Base-by-base conservation (phyloP, 2,797 vertebrate species). In the Platalea minor region DNA sequence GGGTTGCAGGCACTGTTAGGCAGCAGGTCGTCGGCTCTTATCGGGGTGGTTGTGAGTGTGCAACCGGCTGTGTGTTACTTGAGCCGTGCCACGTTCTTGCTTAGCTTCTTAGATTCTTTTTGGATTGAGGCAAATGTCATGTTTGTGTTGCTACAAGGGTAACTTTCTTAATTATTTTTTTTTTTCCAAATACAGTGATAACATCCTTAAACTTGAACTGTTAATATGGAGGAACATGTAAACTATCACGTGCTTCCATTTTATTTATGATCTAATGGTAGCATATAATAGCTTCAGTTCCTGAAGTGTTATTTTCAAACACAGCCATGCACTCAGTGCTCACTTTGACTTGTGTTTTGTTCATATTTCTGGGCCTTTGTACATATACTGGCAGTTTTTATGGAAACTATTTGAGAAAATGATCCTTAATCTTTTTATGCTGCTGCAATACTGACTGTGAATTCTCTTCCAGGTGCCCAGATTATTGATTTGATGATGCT, bases 401-500 rank as follows among this genome's bases (percentile, higher is more conserved):
- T 41, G 33, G 56, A 57, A 76, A 19, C 19, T 6, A 7, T 59
- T 91, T 65, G 46, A 64, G 74, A 64, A 95, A 85, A 65, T 61
- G 13, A 51, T 79, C 28, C 19, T 50, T 64, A 24, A 76, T 81
- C 9, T 65, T 69, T 53, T 79, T 56, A 69, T 86, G 51, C 82
- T 96, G 68, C 95, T 84, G 29, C 68, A 69, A 17, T 88, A 76
- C 74, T 96, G 70, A 97, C 85, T 80, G 21, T 91, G 67, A 85
- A 53, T 96, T 95, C 56, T 96, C 50, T 50, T 88, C 51, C 81
- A 99, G 99, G 99, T 95, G 99, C 99, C 75, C 99, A 99, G 97
- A 99, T 99, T 94, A 99, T 99, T 54, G 99, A 99, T 96, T 97
- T 99, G 97, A 99, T 99, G 99, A 98, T 99, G 98, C 98, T 99